Conservation (phyloP, 1,140 invertebrate species). For the Gryllus bimaculatus region DNA sequence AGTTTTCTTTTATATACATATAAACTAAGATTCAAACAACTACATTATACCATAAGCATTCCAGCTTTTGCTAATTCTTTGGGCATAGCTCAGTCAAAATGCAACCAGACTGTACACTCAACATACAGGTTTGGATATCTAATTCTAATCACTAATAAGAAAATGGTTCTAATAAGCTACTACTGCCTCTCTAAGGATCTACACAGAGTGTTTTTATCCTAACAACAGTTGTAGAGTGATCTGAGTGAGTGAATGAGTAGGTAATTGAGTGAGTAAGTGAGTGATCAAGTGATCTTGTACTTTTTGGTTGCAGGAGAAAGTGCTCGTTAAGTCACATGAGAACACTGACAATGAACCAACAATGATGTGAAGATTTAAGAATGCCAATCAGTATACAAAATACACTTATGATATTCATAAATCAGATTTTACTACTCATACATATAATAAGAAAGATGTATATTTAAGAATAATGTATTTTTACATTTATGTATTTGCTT, state of each 20-base stretch:
- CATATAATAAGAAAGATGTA: neutral
- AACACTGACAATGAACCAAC: constrained; percentile 17
- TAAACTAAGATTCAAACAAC: neutral
- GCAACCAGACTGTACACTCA: constrained; percentile 14
- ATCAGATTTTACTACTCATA: neutral
- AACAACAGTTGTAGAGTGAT: neutral
- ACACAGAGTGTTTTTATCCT: neutral
- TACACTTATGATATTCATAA: neutral
- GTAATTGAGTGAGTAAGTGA: neutral
- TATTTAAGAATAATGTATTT: too few species aligned
- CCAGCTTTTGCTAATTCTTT: neutral
- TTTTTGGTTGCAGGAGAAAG: constrained; percentile 3
- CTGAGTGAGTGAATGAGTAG: neutral
- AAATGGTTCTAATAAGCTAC: constrained; percentile 1
- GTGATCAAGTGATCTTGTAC: neutral
- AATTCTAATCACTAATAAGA: constrained; percentile 6
- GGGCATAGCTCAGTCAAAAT: constrained; percentile 11
- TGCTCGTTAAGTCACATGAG: constrained; percentile 13
- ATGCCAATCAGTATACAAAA: constrained; percentile 3
- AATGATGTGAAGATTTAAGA: neutral
- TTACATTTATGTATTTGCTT: too few species aligned
- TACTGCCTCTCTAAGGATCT: neutral
- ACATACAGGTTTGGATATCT: constrained; percentile 11
- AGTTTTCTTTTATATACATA: neutral
- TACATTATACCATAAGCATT: constrained; percentile 1